These are phyloP conservation scores for Aix galericulata DNA, from an alignment of 2,113 vertebrate species.

Conservation along the genomic window DNA sequence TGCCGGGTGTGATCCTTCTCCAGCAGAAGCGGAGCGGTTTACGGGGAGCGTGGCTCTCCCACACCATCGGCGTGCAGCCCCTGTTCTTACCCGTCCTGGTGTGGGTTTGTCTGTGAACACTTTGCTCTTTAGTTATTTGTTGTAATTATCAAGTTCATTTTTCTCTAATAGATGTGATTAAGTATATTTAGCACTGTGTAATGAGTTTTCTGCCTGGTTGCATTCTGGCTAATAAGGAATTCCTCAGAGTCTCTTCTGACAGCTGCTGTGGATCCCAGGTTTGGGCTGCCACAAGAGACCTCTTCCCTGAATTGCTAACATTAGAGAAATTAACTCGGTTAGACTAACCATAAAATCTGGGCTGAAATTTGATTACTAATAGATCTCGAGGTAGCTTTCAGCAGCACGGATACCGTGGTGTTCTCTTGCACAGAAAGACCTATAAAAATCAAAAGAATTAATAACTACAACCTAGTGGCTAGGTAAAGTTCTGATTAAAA, in stretches of 20 bases:
- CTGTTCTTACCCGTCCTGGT: constrained; percentile 32
- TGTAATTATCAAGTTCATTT: constrained; percentile 92
- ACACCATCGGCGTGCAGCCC: background rate
- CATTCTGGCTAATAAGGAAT: constrained; percentile 94
- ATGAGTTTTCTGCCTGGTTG: constrained; percentile 99
- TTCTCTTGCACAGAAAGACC: background rate
- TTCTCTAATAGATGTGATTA: constrained; percentile 97
- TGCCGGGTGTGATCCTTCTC: background rate
- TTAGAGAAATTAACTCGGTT: constrained; percentile 84
- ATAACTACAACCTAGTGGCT: background rate
- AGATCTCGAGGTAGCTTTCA: constrained; percentile 63
- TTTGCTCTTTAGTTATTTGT: constrained; percentile 92
- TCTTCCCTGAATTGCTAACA: constrained; percentile 77
- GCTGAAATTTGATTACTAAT: constrained; percentile 84
- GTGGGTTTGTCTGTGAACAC: constrained; percentile 65
- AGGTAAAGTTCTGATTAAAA: background rate
- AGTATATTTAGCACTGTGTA: constrained; percentile 98
- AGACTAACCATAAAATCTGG: constrained; percentile 84
- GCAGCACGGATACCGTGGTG: background rate
- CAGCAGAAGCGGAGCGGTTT: background rate
- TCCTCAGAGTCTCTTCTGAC: constrained; percentile 81
- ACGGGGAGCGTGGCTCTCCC: background rate
- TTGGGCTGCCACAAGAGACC: constrained; percentile 73
- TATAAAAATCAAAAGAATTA: background rate
- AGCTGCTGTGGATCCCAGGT: constrained; percentile 82